phyloP scores from a whole-genome alignment of 1,140 invertebrate species.

The Drosophila bifasciata region DNA sequence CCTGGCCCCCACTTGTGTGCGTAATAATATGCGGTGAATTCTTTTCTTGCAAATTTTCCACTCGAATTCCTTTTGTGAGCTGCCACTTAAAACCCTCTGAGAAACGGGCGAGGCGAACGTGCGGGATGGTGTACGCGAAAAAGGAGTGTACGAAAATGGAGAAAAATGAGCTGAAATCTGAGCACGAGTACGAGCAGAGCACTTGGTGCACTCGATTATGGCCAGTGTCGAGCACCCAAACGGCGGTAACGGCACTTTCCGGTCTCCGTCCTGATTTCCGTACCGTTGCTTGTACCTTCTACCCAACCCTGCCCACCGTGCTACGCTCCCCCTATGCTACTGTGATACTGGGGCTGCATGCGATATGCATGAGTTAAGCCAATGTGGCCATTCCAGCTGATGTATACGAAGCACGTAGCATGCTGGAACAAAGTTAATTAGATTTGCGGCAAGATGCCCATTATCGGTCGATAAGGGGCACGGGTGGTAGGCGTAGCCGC shows the following conservation, averaged over 20 bases:
- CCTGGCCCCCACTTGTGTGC: background rate
- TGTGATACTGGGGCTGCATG: constrained; percentile 40
- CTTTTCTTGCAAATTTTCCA: constrained; percentile 65
- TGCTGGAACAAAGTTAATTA: constrained; percentile 81
- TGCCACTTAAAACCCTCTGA: constrained; percentile 43
- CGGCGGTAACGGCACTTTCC: constrained; percentile 51
- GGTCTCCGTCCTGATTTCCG: constrained; percentile 35
- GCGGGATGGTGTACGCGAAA: constrained; percentile 17
- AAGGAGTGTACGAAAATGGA: constrained; percentile 38
- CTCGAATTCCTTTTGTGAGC: constrained; percentile 55
- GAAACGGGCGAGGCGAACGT: background rate
- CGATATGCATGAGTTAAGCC: constrained; percentile 57
- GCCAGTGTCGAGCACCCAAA: constrained; percentile 32
- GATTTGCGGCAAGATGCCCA: constrained; percentile 78
- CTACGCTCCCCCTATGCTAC: background rate
- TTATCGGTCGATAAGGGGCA: constrained; percentile 42
- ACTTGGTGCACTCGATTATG: constrained; percentile 76
- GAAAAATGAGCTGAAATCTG: constrained; percentile 62
- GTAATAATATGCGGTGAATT: constrained; percentile 45
- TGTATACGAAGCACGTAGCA: constrained; percentile 68
- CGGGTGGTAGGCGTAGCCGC: background rate
- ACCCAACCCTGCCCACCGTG: background rate
- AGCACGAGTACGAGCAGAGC: constrained; percentile 42
- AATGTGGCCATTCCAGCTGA: constrained; percentile 53
- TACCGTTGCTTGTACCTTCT: background rate